phyloP scores from a whole-genome alignment of 1,140 invertebrate genomes.

The Cyrtorhinus lividipennis region DNA sequence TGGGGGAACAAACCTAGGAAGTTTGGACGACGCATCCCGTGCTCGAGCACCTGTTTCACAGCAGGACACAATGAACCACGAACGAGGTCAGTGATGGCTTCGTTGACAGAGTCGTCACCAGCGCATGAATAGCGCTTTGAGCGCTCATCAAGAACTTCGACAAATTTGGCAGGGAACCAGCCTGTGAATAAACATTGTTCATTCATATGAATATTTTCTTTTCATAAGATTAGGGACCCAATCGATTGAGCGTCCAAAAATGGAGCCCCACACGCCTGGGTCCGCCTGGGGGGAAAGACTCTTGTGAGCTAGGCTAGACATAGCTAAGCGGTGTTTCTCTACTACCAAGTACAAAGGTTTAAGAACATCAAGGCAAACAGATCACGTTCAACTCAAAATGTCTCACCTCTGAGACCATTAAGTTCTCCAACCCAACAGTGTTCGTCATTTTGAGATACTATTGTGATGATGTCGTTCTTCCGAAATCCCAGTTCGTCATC shows the following conservation, averaged over 20 bases:
- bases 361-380: too few species aligned
- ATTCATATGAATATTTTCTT: too few species aligned
- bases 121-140: conserved; percentile 91
- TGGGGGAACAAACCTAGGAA: conserved; percentile 39
- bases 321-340: too few species aligned
- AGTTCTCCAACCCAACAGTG: conserved; percentile 99
- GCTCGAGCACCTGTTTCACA: conserved; percentile 86
- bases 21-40: conserved; percentile 84
- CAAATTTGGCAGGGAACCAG: conserved; percentile 99
- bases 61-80: conserved; percentile 85
- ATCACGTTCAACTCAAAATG: too few species aligned
- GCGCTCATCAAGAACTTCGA: conserved; percentile 89
- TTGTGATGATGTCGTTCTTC: conserved; percentile 96
- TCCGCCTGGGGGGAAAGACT: too few species aligned
- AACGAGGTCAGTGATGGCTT: conserved; percentile 91
- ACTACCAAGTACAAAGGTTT: too few species aligned
- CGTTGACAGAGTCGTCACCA: conserved; percentile 93
- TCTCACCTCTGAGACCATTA: conserved; percentile 80
- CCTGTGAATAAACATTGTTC: conserved; percentile 36
- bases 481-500: conserved; percentile 97
- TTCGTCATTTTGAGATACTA: conserved; percentile 96
- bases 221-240: too few species aligned
- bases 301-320: too few species aligned
- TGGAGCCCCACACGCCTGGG: too few species aligned
- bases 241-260: too few species aligned